Conservation (phyloP, 2,797 vertebrate genomes). For the Myripristis murdjan region DNA sequence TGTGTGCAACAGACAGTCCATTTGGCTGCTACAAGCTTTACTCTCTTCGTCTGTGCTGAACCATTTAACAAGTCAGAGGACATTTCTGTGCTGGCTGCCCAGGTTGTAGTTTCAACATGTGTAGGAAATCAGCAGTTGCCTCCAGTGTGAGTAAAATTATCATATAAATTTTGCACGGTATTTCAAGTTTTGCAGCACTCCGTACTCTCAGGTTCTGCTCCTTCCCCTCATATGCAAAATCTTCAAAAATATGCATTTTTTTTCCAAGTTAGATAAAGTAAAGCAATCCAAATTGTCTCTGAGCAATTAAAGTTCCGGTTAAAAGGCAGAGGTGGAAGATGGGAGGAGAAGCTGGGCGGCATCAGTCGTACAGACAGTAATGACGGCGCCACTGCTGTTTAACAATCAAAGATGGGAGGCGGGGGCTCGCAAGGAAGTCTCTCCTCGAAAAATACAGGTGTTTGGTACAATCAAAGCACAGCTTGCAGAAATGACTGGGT, state of each 20-base stretch:
- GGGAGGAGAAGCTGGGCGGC: conserved; percentile 82
- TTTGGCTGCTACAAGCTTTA: not conserved
- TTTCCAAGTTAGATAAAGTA: conserved; percentile 77
- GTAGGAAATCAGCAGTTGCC: conserved; percentile 45
- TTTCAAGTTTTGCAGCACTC: conserved; percentile 63
- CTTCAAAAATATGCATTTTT: not conserved
- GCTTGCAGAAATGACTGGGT: conserved; percentile 87
- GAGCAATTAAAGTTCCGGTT: conserved; percentile 81
- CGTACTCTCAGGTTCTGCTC: not conserved
- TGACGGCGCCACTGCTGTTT: conserved; percentile 88
- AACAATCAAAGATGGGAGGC: conserved; percentile 90
- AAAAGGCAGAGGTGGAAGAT: conserved; percentile 77
- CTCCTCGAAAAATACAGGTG: conserved; percentile 89
- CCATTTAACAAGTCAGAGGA: conserved; percentile 4
- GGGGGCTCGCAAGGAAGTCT: conserved; percentile 87
- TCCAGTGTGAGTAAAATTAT: conserved; percentile 10
- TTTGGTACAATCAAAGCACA: conserved; percentile 89
- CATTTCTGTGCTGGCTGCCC: conserved; percentile 5
- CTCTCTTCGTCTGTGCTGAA: not conserved
- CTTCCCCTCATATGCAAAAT: not conserved
- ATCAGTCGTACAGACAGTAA: conserved; percentile 85
- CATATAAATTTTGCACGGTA: conserved; percentile 29
- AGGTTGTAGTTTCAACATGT: conserved; percentile 3
- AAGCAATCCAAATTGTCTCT: conserved; percentile 71
- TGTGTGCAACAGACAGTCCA: conserved; percentile 6